A percentile compares a stretch with the other conserved stretches of the same genome.
These are phyloP conservation scores for Melitaea athalia DNA, from an alignment of 2,888 invertebrate species.

Conservation along the genomic window DNA sequence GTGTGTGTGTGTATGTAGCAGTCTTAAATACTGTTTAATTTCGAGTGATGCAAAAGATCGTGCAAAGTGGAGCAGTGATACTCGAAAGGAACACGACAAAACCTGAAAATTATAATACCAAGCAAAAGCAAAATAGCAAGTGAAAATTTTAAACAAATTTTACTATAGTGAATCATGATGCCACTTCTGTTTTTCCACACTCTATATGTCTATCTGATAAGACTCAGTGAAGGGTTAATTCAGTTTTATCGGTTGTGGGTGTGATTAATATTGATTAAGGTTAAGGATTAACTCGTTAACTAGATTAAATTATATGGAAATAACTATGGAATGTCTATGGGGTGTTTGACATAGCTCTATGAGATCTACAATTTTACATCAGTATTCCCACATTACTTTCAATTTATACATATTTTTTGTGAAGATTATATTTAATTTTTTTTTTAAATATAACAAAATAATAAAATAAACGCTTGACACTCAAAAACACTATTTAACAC, in stretches of 20 bases:
- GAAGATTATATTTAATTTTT: too few species aligned
- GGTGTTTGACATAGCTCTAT: neutral
- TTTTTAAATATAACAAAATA: too few species aligned
- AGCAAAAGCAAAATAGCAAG: neutral
- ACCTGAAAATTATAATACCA: too few species aligned
- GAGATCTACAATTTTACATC: neutral
- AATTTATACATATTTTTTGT: too few species aligned
- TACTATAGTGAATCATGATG: neutral
- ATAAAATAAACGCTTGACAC: too few species aligned
- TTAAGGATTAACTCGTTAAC: slow-evolving; percentile 9
- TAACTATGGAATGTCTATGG: neutral
- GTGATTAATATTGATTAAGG: slow-evolving; percentile 30
- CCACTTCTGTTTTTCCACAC: slow-evolving; percentile 21
- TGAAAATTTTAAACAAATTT: neutral
- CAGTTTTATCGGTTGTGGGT: slow-evolving; percentile 23
- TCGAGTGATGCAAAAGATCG: too few species aligned
- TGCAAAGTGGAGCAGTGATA: too few species aligned
- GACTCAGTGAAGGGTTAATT: slow-evolving; percentile 35
- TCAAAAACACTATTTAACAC: too few species aligned
- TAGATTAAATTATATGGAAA: slow-evolving; percentile 11
- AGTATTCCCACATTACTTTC: too few species aligned
- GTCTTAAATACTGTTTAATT: too few species aligned
- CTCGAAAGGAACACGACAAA: too few species aligned
- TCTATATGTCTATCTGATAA: slow-evolving; percentile 30
- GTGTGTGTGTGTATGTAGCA: too few species aligned